Conservation (phyloP, 2,797 vertebrate genomes). For the Melanotaenia boesemani region DNA sequence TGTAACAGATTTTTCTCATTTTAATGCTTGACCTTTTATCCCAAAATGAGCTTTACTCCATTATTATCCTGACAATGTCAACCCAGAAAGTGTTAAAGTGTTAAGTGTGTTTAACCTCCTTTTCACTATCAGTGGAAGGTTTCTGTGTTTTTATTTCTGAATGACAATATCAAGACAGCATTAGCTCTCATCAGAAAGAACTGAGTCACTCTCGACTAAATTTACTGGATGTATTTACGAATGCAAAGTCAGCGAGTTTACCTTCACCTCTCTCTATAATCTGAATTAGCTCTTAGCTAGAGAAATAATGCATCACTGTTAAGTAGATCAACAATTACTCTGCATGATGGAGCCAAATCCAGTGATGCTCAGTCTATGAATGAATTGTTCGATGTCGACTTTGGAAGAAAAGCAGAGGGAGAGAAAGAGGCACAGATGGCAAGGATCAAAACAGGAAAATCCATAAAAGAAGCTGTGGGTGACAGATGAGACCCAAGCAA, state of each 20-base stretch:
- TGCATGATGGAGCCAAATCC: constrained; percentile 41
- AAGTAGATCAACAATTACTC: constrained; percentile 40
- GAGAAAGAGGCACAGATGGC: constrained; percentile 72
- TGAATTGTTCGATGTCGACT: constrained; percentile 59
- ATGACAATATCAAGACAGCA: constrained; percentile 13
- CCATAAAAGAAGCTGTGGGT: constrained; percentile 73
- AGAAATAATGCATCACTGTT: constrained; percentile 23
- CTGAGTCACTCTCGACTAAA: constrained; percentile 18
- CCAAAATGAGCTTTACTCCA: constrained; percentile 27
- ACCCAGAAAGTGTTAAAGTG: not conserved
- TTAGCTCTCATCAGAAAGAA: not conserved
- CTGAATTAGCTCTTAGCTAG: constrained; percentile 5
- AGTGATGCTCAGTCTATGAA: constrained; percentile 41
- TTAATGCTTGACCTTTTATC: constrained; percentile 59
- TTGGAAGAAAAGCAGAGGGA: constrained; percentile 55
- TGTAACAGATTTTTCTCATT: constrained; percentile 36
- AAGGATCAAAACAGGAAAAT: constrained; percentile 77
- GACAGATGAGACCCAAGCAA: constrained; percentile 76
- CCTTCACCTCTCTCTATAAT: not conserved
- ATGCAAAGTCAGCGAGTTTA: constrained; percentile 2
- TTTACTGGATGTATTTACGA: constrained; percentile 7
- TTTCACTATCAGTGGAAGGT: constrained; percentile 11
- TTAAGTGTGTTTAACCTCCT: constrained; percentile 14
- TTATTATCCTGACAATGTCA: constrained; percentile 21
- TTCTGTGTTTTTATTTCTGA: constrained; percentile 6